Evolutionary conservation across 1,140 invertebrate species (phyloP).

Genomic region (Leptopilina boulardi): DNA sequence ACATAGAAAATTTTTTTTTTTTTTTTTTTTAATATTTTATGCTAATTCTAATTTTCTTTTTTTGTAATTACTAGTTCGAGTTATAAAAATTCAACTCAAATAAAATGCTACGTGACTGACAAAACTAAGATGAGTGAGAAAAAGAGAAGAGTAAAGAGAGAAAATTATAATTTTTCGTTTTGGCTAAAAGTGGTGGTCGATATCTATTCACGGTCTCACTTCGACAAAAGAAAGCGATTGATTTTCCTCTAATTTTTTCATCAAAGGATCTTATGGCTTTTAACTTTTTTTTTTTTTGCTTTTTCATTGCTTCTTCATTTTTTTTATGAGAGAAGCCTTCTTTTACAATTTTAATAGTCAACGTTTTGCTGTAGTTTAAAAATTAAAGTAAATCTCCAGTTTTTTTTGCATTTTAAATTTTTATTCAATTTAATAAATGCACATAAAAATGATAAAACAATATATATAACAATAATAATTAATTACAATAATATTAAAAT

Average conservation of each 20-base stretch:
- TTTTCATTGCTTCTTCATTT: background rate
- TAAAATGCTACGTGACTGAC: slow-evolving; percentile 21
- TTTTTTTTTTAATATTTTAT: background rate
- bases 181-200: slow-evolving; percentile 46
- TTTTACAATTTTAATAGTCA: background rate
- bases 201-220: slow-evolving; percentile 33
- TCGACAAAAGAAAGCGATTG: slow-evolving; percentile 11
- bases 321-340: background rate
- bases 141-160: slow-evolving; percentile 8
- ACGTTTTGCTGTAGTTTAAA: background rate
- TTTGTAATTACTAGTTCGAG: background rate
- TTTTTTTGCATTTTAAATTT: no score
- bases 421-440: no score
- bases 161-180: slow-evolving; percentile 18
- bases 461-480: no score
- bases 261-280: background rate
- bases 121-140: slow-evolving; percentile 1
- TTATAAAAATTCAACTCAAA: background rate
- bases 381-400: background rate
- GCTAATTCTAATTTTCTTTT: background rate
- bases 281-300: no score
- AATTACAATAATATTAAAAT: no score
- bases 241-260: background rate
- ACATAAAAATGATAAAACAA: no score
- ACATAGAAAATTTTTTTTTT: slow-evolving; percentile 19